Evolutionary conservation across 2,113 vertebrate species (phyloP).

Genomic region (Tachuris rubrigastra): DNA sequence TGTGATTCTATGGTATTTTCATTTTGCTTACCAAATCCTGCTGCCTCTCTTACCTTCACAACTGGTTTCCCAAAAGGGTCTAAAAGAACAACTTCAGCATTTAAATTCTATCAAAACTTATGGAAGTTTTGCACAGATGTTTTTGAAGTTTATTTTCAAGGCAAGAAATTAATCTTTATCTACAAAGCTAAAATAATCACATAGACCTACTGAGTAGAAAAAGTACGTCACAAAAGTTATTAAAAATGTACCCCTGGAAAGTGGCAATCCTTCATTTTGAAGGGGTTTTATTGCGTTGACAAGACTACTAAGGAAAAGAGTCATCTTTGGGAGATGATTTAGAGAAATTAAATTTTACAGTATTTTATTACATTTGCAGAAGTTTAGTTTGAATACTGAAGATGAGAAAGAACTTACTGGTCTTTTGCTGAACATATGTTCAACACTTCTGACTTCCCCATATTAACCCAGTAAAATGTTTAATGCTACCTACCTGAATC

Average conservation of each 20-base stretch:
- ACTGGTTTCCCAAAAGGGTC: neutral
- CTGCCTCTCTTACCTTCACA: neutral
- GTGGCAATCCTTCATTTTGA: neutral
- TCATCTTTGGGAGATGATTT: neutral
- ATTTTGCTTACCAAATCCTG: neutral
- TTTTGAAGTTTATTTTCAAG: neutral
- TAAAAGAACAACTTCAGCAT: neutral
- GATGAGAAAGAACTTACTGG: neutral
- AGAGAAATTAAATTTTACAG: neutral
- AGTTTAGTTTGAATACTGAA: neutral
- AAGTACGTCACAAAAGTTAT: neutral
- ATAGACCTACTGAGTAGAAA: neutral
- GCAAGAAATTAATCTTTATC: neutral
- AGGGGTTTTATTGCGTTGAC: neutral
- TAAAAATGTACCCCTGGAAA: neutral
- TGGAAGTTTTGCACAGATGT: neutral
- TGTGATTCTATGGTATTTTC: neutral
- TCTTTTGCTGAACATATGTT: neutral
- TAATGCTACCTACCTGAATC: slow-evolving; percentile 81
- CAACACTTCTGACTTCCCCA: neutral
- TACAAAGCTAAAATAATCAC: neutral
- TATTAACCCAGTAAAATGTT: neutral
- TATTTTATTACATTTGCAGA: neutral
- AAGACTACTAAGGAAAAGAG: neutral
- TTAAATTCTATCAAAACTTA: neutral